Conservation (phyloP, 2,113 vertebrate genomes). For the Anas platyrhynchos region DNA sequence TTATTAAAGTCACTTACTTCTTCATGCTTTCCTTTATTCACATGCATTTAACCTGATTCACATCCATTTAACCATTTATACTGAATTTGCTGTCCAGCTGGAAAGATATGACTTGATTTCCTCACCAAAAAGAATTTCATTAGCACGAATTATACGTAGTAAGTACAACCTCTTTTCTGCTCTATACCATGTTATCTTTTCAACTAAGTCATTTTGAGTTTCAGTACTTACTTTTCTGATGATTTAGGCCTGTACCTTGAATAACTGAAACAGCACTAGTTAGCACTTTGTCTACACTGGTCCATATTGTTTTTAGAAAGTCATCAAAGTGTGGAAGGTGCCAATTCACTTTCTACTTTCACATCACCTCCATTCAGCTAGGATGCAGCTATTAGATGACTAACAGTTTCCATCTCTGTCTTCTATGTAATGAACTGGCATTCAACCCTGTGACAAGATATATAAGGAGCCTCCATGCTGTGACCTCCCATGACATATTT, state of each 20-base stretch:
- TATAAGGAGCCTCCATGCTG: accelerated
- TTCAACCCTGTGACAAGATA: not conserved
- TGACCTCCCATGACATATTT: accelerated
- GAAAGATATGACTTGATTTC: not conserved
- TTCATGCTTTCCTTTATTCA: not conserved
- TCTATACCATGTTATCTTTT: not conserved
- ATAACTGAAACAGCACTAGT: not conserved
- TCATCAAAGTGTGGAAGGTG: not conserved
- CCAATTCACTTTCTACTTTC: not conserved
- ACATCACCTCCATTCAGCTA: not conserved
- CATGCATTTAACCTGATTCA: not conserved
- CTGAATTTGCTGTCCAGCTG: not conserved
- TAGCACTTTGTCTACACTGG: not conserved
- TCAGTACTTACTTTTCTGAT: not conserved
- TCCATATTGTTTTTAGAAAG: not conserved
- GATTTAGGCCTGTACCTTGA: not conserved
- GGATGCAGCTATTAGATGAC: not conserved
- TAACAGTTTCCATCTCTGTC: not conserved
- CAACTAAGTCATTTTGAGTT: not conserved
- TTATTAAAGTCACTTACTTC: not conserved
- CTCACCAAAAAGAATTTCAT: not conserved
- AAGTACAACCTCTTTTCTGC: not conserved
- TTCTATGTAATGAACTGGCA: not conserved
- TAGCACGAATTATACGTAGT: not conserved
- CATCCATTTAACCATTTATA: not conserved